These are phyloP conservation scores for Magallana nippona DNA, from an alignment of 2,888 invertebrate species.

Conservation along the genomic window DNA sequence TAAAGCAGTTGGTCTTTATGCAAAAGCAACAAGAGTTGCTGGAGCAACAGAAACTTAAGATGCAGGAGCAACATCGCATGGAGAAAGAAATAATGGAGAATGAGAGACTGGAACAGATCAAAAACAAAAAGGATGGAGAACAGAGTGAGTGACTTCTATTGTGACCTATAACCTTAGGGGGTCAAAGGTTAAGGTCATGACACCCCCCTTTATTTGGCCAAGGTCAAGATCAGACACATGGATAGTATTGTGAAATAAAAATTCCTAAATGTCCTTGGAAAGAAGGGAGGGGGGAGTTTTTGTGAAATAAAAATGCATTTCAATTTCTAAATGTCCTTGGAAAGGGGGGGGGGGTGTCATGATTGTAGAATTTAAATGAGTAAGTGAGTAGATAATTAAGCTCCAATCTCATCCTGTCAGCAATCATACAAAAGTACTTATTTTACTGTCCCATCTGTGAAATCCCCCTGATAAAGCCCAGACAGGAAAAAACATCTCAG, in stretches of 20 bases:
- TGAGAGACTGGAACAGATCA: conserved; percentile 90
- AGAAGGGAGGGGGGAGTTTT: too few species aligned
- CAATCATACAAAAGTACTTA: too few species aligned
- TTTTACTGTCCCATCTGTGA: too few species aligned
- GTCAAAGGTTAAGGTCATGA: background rate
- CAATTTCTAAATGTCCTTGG: too few species aligned
- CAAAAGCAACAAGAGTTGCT: conserved; percentile 77
- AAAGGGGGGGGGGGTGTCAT: too few species aligned
- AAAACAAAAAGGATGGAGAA: conserved; percentile 96
- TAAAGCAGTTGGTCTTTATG: conserved; percentile 62
- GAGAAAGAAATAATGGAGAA: conserved; percentile 87
- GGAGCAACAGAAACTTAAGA: conserved; percentile 87
- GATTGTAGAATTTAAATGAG: too few species aligned
- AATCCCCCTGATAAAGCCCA: background rate
- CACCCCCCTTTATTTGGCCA: background rate
- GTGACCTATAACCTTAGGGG: background rate
- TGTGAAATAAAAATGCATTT: too few species aligned
- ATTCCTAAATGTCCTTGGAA: too few species aligned
- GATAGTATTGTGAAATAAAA: too few species aligned
- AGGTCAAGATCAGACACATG: too few species aligned
- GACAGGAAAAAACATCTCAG: background rate
- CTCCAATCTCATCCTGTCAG: too few species aligned
- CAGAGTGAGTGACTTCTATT: conserved; percentile 84
- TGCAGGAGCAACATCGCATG: conserved; percentile 83
- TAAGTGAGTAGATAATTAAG: too few species aligned